Conservation (phyloP, 2,113 vertebrate species). For the mouse (Mus musculus) region DNA sequence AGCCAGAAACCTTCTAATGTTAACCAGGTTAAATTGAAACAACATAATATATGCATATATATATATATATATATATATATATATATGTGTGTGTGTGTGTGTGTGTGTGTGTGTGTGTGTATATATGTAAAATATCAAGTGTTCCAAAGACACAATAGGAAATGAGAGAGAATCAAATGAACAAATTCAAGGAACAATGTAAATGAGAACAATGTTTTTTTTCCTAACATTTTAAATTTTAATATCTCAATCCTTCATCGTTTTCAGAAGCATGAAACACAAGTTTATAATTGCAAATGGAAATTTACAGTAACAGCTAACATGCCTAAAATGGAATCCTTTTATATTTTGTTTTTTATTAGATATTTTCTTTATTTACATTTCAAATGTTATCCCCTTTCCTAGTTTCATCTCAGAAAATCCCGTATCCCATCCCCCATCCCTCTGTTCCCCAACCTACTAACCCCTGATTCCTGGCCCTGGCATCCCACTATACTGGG, state of each 20-base stretch:
- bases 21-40: not conserved
- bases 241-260: not conserved
- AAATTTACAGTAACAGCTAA: not conserved
- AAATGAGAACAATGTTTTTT: not conserved
- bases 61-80: too few relatives aligned
- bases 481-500: too few relatives aligned
- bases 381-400: too few relatives aligned
- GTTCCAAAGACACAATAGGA: not conserved
- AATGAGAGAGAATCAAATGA: not conserved
- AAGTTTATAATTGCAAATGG: constrained; percentile 40
- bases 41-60: not conserved
- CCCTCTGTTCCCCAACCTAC: too few relatives aligned
- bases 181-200: not conserved
- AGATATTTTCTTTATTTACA: too few relatives aligned
- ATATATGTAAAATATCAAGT: not conserved
- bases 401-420: too few relatives aligned
- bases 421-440: too few relatives aligned
- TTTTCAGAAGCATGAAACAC: not conserved
- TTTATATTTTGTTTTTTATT: not conserved
- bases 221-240: not conserved
- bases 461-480: too few relatives aligned
- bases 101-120: too few relatives aligned
- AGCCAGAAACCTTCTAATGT: not conserved
- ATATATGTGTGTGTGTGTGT: too few relatives aligned
- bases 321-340: not conserved